Evolutionary conservation across 2,113 vertebrate species (phyloP).

Genomic region (Tiliqua scincoides): DNA sequence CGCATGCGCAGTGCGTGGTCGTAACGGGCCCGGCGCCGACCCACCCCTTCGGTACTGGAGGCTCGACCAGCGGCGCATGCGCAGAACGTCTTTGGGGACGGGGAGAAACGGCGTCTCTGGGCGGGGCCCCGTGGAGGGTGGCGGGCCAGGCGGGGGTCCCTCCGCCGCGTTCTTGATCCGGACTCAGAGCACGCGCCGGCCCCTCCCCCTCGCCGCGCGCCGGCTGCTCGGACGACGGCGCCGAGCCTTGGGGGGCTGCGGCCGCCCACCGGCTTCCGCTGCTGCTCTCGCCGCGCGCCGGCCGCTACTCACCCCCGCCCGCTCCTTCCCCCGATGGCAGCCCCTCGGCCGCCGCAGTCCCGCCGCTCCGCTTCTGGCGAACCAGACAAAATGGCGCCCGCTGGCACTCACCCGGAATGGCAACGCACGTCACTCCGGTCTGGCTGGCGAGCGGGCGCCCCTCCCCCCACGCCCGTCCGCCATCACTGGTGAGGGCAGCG

Average conservation of each 20-base stretch:
- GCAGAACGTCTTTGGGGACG: slow-evolving; percentile 4
- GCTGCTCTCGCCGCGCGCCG: neutral
- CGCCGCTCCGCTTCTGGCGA: slow-evolving; percentile 70
- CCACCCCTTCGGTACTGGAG: neutral
- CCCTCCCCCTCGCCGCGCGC: neutral
- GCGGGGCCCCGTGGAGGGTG: too few species aligned
- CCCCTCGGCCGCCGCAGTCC: slow-evolving; percentile 43
- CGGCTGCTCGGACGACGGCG: neutral
- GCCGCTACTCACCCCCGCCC: slow-evolving; percentile 56
- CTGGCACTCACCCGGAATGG: slow-evolving; percentile 70
- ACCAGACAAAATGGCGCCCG: slow-evolving; percentile 82
- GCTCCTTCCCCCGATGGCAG: slow-evolving; percentile 43
- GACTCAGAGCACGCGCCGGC: neutral
- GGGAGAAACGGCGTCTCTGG: neutral
- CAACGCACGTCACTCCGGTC: slow-evolving; percentile 27
- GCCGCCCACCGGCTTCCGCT: too few species aligned
- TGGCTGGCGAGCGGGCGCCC: fast-evolving
- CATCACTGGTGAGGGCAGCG: slow-evolving; percentile 70
- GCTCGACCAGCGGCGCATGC: slow-evolving; percentile 6
- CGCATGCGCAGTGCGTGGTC: slow-evolving; percentile 8
- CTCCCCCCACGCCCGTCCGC: neutral
- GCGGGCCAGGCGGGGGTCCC: too few species aligned
- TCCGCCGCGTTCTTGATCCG: neutral
- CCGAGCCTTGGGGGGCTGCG: neutral
- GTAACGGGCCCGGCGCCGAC: neutral